Evolutionary conservation across 2,797 vertebrate species (phyloP).

Genomic region (Euthynnus affinis): DNA sequence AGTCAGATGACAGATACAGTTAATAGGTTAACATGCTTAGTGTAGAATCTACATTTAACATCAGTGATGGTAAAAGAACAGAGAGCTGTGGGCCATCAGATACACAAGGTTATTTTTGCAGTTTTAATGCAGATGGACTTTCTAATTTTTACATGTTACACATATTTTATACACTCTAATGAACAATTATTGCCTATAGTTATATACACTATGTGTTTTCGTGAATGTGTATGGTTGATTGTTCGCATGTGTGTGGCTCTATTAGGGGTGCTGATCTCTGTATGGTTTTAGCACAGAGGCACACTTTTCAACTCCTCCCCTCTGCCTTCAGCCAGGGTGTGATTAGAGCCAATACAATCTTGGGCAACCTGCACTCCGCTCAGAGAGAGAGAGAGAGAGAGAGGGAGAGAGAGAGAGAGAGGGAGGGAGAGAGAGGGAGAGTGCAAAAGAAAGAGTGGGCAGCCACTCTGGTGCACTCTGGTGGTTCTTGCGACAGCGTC

Average conservation of each 20-base stretch:
- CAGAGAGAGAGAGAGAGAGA: slow-evolving; percentile 47
- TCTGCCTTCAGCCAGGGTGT: slow-evolving; percentile 71
- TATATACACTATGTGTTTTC: neutral
- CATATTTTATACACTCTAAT: neutral
- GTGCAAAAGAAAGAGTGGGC: slow-evolving; percentile 65
- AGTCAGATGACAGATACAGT: slow-evolving; percentile 43
- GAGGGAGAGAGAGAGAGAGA: slow-evolving; percentile 54
- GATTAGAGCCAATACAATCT: slow-evolving; percentile 82
- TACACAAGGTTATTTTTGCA: neutral
- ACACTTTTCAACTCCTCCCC: slow-evolving; percentile 81
- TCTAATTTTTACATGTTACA: neutral
- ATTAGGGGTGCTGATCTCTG: slow-evolving; percentile 52
- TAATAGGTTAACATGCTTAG: slow-evolving; percentile 45
- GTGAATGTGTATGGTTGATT: slow-evolving; percentile 23
- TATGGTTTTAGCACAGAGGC: slow-evolving; percentile 63
- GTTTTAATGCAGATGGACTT: neutral
- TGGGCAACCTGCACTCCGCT: slow-evolving; percentile 65
- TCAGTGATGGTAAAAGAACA: slow-evolving; percentile 7
- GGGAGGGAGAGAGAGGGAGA: slow-evolving; percentile 25
- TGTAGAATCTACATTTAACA: slow-evolving; percentile 27
- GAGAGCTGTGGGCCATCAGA: neutral
- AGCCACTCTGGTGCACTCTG: slow-evolving; percentile 81
- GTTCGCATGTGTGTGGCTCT: slow-evolving; percentile 39
- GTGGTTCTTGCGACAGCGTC: slow-evolving; percentile 77
- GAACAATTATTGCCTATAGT: neutral